These are phyloP conservation scores for Pyrocephalus nanus DNA, from an alignment of 2,797 vertebrate genomes.

Conservation along the genomic window DNA sequence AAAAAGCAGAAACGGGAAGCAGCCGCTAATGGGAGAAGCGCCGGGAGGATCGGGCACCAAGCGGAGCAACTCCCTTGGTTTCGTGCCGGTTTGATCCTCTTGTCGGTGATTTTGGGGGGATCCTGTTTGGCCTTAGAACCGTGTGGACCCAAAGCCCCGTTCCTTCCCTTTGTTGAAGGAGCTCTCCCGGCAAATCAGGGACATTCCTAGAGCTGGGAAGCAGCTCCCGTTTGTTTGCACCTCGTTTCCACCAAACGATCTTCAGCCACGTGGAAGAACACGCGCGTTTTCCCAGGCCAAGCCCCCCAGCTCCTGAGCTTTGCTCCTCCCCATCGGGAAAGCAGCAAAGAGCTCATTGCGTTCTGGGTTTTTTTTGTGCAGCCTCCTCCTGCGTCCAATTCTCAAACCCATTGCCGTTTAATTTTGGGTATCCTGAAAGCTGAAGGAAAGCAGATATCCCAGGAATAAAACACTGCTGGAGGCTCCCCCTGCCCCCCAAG, in stretches of 20 bases:
- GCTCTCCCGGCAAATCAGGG: not conserved
- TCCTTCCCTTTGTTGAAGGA: not conserved
- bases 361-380: not conserved
- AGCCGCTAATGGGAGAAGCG: slow-evolving; percentile 23
- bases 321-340: not conserved
- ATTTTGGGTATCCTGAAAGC: not conserved
- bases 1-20: slow-evolving; percentile 43
- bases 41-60: not conserved
- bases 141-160: not conserved
- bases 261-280: not conserved
- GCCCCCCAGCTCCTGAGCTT: not conserved
- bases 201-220: not conserved
- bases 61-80: not conserved
- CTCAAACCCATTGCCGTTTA: not conserved
- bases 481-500: not conserved
- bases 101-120: not conserved
- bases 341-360: not conserved
- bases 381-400: not conserved
- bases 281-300: not conserved
- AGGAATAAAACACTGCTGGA: not conserved
- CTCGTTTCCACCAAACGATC: not conserved
- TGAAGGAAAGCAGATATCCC: slow-evolving; percentile 24
- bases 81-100: not conserved
- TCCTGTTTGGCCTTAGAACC: not conserved
- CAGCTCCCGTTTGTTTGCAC: not conserved